phyloP scores from a whole-genome alignment of 2,797 vertebrate genomes.

The Chiloscyllium punctatum region DNA sequence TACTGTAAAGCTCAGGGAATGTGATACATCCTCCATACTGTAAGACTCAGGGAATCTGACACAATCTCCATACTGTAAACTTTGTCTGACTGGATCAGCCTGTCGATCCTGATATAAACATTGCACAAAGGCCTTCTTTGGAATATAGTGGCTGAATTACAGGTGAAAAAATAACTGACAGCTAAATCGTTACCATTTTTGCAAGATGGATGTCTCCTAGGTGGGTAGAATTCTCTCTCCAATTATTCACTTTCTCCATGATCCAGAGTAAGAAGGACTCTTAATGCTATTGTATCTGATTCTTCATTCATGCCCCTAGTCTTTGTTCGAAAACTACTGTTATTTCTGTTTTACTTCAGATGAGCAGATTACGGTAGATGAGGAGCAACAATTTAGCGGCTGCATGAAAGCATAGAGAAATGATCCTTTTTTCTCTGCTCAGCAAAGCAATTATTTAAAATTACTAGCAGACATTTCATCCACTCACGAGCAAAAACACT shows the following conservation, averaged over 20 bases:
- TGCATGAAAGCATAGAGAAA: not conserved
- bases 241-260: not conserved
- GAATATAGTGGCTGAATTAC: slow-evolving; percentile 7
- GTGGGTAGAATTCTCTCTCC: not conserved
- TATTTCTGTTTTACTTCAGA: not conserved
- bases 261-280: not conserved
- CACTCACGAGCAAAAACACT: not conserved
- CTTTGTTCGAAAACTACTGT: not conserved
- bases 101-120: not conserved
- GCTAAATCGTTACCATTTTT: not conserved
- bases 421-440: not conserved
- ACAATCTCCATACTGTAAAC: not conserved
- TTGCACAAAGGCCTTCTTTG: not conserved
- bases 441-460: slow-evolving; percentile 17
- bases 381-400: not conserved
- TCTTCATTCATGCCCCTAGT: not conserved
- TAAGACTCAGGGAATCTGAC: not conserved
- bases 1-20: too few species aligned
- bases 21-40: not conserved
- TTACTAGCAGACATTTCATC: not conserved
- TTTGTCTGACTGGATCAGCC: not conserved
- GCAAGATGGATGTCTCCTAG: not conserved
- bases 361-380: not conserved
- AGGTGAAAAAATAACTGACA: not conserved
- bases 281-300: not conserved